A percentile compares a stretch with the other conserved stretches of the same genome.
phyloP scores from a whole-genome alignment of 1,140 invertebrate species.

The Ips typographus region DNA sequence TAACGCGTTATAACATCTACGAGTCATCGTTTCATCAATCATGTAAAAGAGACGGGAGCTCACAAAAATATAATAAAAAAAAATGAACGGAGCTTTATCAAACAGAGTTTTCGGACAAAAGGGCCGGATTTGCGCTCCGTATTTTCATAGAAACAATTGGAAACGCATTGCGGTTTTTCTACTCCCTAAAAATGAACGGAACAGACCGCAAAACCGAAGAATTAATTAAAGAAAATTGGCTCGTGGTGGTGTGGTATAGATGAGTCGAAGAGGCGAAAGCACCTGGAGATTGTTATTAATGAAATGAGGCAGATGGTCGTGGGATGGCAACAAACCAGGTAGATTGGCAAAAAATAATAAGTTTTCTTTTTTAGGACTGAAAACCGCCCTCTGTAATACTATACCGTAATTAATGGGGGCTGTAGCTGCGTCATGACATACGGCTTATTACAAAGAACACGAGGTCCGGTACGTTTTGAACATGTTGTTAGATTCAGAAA shows the following conservation, averaged over 20 bases:
- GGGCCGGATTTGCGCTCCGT: no score
- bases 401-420: neutral
- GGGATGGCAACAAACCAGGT: slow-evolving; percentile 15
- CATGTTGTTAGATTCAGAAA: no score
- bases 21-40: slow-evolving; percentile 30
- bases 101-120: no score
- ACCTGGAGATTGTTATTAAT: slow-evolving; percentile 17
- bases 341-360: slow-evolving; percentile 22
- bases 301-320: slow-evolving; percentile 7
- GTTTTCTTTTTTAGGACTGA: slow-evolving; percentile 11
- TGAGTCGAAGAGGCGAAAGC: neutral
- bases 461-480: no score
- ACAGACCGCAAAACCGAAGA: no score
- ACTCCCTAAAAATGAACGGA: no score
- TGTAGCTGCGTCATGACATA: neutral
- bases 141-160: no score
- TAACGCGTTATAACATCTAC: slow-evolving; percentile 25
- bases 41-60: slow-evolving; percentile 12
- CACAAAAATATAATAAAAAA: no score
- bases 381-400: slow-evolving; percentile 10
- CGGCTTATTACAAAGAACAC: no score
- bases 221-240: slow-evolving; percentile 11
- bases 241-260: no score
- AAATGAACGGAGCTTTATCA: no score
- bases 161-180: no score